Conservation (phyloP, 2,888 invertebrate genomes). For the Andrena marginata region DNA sequence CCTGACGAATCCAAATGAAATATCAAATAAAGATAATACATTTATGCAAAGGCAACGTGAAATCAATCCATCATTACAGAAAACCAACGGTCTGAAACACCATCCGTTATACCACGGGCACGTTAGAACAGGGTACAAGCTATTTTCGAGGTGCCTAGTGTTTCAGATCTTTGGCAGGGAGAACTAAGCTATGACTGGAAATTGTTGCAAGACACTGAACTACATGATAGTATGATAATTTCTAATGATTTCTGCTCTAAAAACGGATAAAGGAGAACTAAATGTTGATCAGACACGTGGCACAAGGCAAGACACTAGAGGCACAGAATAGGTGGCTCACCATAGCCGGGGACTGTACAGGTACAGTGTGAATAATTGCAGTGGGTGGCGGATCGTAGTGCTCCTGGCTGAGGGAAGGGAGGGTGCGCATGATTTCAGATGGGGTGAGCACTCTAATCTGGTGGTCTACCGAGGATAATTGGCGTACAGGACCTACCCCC, state of each 20-base stretch:
- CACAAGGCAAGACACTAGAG: slow-evolving; percentile 84
- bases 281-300: slow-evolving; percentile 80
- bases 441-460: slow-evolving; percentile 95
- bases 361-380: slow-evolving; percentile 86
- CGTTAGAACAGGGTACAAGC: background rate
- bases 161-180: slow-evolving; percentile 49
- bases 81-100: slow-evolving; percentile 55
- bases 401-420: slow-evolving; percentile 93
- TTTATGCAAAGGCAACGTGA: slow-evolving; percentile 35
- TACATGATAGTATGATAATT: slow-evolving; percentile 23
- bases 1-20: slow-evolving; percentile 64
- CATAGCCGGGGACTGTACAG: slow-evolving; percentile 85
- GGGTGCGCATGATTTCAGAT: slow-evolving; percentile 96
- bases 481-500: slow-evolving; percentile 85
- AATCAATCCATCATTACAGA: slow-evolving; percentile 21
- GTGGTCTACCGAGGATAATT: slow-evolving; percentile 88
- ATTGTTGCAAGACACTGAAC: slow-evolving; percentile 39
- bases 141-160: background rate
- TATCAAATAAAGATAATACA: slow-evolving; percentile 28
- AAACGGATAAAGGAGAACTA: slow-evolving; percentile 61
- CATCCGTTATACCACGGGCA: background rate
- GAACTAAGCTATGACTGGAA: slow-evolving; percentile 21
- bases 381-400: slow-evolving; percentile 88
- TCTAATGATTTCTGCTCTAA: slow-evolving; percentile 43
- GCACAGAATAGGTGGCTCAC: slow-evolving; percentile 85